Conservation (phyloP, 2,888 invertebrate species). For the Boloria euphrosyne region DNA sequence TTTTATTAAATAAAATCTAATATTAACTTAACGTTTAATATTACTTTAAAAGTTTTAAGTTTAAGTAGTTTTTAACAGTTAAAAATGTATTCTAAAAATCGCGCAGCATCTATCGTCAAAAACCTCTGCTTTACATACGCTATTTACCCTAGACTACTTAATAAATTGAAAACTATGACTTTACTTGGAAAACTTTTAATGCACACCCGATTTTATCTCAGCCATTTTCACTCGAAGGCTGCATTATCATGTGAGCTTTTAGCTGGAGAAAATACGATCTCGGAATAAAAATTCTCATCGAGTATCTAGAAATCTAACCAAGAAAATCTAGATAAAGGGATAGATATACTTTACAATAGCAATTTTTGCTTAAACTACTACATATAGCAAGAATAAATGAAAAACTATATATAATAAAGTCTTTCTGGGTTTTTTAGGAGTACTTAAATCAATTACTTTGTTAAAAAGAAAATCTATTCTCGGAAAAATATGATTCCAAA, state of each 20-base stretch:
- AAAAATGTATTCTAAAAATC: slow-evolving; percentile 4
- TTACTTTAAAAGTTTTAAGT: too few relatives aligned
- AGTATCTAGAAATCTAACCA: neutral
- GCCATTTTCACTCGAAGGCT: slow-evolving; percentile 23
- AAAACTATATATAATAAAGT: too few relatives aligned
- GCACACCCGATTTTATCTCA: slow-evolving; percentile 18
- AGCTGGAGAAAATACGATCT: slow-evolving; percentile 17
- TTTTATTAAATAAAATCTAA: too few relatives aligned
- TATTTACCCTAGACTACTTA: slow-evolving; percentile 26
- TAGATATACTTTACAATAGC: neutral
- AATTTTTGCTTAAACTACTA: neutral
- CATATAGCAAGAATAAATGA: too few relatives aligned
- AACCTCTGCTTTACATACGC: slow-evolving; percentile 14
- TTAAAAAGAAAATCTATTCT: too few relatives aligned
- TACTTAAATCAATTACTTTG: too few relatives aligned
- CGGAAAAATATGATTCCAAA: too few relatives aligned
- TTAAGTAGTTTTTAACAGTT: neutral
- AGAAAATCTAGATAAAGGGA: neutral
- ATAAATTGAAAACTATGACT: slow-evolving; percentile 33
- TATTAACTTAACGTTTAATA: too few relatives aligned
- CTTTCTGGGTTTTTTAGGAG: too few relatives aligned
- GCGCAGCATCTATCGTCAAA: slow-evolving; percentile 10
- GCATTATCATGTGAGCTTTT: slow-evolving; percentile 21
- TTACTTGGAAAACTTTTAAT: slow-evolving; percentile 26
- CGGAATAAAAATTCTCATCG: neutral